Percentiles rank a stretch among this genome's conserved stretches.
Evolutionary conservation across 2,888 invertebrate genomes (phyloP).

Genomic region (Syritta pipiens): DNA sequence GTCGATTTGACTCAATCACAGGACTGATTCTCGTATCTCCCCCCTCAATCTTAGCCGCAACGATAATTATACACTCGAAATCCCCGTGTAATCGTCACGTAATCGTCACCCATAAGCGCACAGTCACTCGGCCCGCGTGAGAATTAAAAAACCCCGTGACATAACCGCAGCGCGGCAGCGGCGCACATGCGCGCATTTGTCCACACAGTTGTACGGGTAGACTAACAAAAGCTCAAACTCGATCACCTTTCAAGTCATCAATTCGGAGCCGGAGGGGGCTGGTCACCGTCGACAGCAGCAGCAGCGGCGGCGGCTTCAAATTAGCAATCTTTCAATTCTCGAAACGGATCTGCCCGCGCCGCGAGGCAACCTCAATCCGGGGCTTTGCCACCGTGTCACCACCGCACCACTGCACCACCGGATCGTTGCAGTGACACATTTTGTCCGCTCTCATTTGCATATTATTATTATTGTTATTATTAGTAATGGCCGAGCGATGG

Average conservation of each 20-base stretch:
- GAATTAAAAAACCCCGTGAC: slow-evolving; percentile 53
- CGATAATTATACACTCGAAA: slow-evolving; percentile 33
- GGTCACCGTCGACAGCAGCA: background rate
- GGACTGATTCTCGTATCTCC: slow-evolving; percentile 12
- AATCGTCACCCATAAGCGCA: slow-evolving; percentile 45
- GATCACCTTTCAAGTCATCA: slow-evolving; percentile 68
- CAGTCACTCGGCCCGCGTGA: slow-evolving; percentile 26
- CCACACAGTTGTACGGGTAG: slow-evolving; percentile 30
- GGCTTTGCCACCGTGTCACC: background rate
- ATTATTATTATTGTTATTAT: slow-evolving; percentile 64
- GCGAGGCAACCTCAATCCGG: slow-evolving; percentile 31
- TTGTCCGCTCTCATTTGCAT: slow-evolving; percentile 64
- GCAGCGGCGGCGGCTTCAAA: slow-evolving; percentile 27
- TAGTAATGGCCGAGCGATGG: slow-evolving; percentile 35
- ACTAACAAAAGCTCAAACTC: slow-evolving; percentile 56
- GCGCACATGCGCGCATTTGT: slow-evolving; percentile 50
- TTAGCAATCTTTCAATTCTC: slow-evolving; percentile 64
- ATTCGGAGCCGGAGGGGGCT: slow-evolving; percentile 12
- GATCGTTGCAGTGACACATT: slow-evolving; percentile 55
- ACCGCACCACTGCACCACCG: no score
- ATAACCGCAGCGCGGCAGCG: slow-evolving; percentile 38
- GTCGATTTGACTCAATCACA: slow-evolving; percentile 20
- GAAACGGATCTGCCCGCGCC: slow-evolving; percentile 59
- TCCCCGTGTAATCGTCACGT: slow-evolving; percentile 59
- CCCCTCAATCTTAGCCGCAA: background rate